phyloP scores from a whole-genome alignment of 2,113 vertebrate genomes.

The Mastomys coucha region DNA sequence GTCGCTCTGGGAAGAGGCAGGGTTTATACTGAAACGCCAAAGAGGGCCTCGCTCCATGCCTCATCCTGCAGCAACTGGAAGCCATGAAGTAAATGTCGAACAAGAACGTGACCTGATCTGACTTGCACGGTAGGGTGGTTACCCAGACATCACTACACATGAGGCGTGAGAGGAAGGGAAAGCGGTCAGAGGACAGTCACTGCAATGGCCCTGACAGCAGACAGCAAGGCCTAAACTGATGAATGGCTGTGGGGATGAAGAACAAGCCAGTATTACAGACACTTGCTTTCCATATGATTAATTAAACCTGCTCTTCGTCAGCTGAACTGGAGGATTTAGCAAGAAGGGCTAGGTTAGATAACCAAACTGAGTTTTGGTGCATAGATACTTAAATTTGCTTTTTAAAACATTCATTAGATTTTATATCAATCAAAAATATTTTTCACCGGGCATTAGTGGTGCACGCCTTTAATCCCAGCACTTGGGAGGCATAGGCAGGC shows the following conservation, averaged over 20 bases:
- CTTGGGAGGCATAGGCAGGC: too few species aligned
- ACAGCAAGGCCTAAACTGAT: neutral
- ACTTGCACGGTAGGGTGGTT: neutral
- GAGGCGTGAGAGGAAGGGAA: neutral
- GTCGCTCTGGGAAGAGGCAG: neutral
- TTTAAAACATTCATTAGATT: constrained; percentile 31
- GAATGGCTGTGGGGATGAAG: neutral
- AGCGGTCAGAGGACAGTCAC: neutral
- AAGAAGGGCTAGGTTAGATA: neutral
- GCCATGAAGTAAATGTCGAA: neutral
- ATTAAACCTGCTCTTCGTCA: neutral
- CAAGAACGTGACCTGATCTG: neutral
- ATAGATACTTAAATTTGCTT: constrained; percentile 40
- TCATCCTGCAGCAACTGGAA: neutral
- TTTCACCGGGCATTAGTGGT: too few species aligned
- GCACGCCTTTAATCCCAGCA: too few species aligned
- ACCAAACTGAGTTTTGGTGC: neutral
- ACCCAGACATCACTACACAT: neutral
- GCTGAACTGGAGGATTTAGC: neutral
- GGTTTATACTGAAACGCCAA: neutral
- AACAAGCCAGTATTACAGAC: neutral
- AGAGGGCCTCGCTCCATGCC: neutral
- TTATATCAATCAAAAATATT: constrained; percentile 28
- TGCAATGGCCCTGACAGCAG: neutral
- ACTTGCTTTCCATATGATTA: neutral